Evolutionary conservation across 1,140 invertebrate genomes (phyloP), one percentile per base, ranked within the genome.

Genomic region (Zaprionus camerounensis): DNA sequence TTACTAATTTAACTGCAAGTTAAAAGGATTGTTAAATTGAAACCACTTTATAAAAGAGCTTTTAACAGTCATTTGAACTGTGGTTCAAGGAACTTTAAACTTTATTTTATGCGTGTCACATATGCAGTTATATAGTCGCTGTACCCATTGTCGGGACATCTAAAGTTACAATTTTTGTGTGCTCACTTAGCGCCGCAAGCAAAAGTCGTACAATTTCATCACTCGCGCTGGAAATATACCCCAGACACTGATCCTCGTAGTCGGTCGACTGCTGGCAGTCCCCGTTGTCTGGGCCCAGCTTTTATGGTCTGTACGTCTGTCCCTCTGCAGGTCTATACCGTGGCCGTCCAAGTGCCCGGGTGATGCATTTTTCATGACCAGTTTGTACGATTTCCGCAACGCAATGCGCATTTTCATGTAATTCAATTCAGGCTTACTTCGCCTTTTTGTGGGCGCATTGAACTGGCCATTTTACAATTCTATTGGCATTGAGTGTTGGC

Each of bases 371-470:
- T 90, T 90, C 85, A 90, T 90, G 85, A 90, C 86, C 85, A 82
- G 86, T 90, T 90, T 90, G 85, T 90, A 90, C 85, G 85, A 90
- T 90, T 90, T 90, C 85, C 85, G 85, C 85, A 90, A 88, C 84
- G 84, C 84, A 87, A 70, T 69, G 73, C 79, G 78, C 84, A 84
- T 88, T 88, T 85, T 90, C 78, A 85, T 90, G 85, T 85, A 90
- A 90, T 90, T 90, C 85, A 82, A 90, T 90, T 90, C 79, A 72
- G 81, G 63, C n/a, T 59, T 56, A 44, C 44, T 49, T 65, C 31
- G 17, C 67, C 71, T 68, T 69, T 70, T 78, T 67, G 75, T 77
- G 56, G 81, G 82, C 55, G 34, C 62, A 80, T 76, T 71, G 70
- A 55, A 71, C 70, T 57, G 56, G 77, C 73, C 62, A 80, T 77